These are phyloP conservation scores for Branchellion lobata DNA, from an alignment of 2,888 invertebrate species.

Conservation along the genomic window DNA sequence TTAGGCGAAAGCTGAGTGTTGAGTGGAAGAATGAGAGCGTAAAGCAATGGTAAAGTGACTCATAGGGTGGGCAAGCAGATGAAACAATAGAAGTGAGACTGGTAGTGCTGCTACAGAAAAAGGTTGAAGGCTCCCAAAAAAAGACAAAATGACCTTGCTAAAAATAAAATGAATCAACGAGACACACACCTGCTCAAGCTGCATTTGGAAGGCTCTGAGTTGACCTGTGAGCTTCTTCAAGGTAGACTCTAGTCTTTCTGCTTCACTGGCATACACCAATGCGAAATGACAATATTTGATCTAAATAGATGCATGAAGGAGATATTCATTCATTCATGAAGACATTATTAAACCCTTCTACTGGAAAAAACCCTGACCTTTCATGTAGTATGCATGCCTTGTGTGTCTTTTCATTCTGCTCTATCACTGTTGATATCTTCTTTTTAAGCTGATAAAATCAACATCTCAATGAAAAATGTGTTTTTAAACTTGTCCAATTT, in stretches of 20 bases:
- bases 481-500: no score
- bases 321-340: no score
- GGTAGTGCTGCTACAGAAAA: neutral
- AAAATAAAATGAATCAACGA: neutral
- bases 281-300: no score
- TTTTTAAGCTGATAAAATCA: neutral
- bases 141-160: neutral
- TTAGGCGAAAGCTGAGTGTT: no score
- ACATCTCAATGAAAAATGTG: no score
- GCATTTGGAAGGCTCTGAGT: conserved; percentile 34
- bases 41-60: no score
- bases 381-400: neutral
- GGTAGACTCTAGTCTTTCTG: conserved; percentile 33
- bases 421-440: neutral
- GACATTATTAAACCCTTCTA: no score
- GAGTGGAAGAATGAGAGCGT: no score
- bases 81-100: neutral
- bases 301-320: no score
- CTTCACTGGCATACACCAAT: conserved; percentile 8
- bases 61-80: no score
- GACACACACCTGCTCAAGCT: conserved; percentile 40
- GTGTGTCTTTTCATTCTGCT: neutral
- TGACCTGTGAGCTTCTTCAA: conserved; percentile 39
- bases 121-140: no score
- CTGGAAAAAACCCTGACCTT: no score